Percentiles rank a stretch among this genome's conserved stretches.
These are phyloP conservation scores for Helicolenus hilgendorfi DNA, from an alignment of 2,797 vertebrate species.

Conservation along the genomic window DNA sequence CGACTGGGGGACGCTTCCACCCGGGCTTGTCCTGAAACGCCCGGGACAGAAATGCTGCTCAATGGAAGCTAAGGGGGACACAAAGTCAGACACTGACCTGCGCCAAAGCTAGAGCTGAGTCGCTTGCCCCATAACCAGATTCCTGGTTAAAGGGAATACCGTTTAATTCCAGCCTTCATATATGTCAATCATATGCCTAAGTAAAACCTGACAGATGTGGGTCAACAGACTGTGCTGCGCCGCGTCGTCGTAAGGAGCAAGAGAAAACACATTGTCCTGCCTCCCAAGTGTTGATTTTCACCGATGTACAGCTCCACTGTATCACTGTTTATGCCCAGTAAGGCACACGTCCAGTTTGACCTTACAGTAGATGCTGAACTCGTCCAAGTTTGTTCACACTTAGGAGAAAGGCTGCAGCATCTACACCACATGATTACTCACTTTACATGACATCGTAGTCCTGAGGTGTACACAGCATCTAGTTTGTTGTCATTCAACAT, in stretches of 20 bases:
- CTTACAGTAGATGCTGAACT: conserved; percentile 16
- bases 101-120: conserved; percentile 20
- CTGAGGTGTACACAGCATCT: neutral
- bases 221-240: conserved; percentile 9
- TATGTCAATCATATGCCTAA: conserved; percentile 33
- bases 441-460: neutral
- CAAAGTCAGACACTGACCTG: conserved; percentile 21
- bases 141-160: conserved; percentile 38
- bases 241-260: neutral
- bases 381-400: conserved; percentile 12
- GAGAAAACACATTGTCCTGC: conserved; percentile 29
- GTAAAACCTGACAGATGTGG: conserved; percentile 25
- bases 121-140: conserved; percentile 11
- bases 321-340: conserved; percentile 8
- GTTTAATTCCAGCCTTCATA: conserved; percentile 49
- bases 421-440: neutral
- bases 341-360: neutral
- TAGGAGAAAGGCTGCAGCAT: neutral
- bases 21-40: conserved; percentile 90
- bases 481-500: conserved; percentile 28
- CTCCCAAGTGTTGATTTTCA: neutral
- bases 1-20: conserved; percentile 89
- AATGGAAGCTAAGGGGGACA: conserved; percentile 92
- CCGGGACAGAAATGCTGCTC: conserved; percentile 94
- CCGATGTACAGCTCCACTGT: conserved; percentile 17